Evolutionary conservation across 2,888 invertebrate species (phyloP), one percentile per base, ranked within the genome.

Genomic region (Leucoma salicis): DNA sequence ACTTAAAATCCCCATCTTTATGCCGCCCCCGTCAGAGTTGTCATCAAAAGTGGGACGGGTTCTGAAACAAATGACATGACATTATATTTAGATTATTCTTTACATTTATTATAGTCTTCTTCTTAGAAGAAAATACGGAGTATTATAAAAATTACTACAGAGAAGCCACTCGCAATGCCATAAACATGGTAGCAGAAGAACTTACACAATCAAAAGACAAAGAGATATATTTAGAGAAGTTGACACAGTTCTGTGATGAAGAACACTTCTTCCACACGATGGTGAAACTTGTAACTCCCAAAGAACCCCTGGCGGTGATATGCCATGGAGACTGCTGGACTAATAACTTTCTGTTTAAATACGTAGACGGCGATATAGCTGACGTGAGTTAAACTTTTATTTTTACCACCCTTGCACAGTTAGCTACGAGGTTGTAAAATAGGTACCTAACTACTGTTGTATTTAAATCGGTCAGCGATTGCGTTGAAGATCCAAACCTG

Each of bases 311-410:
- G 31, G 92, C 93, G 0, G 93, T 94, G 2, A 93, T 94, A 53
- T 92, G 93, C 39, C 94, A 94, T 58, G 94, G 94, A 0, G 94
- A 94, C 57, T 94, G 94, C 65, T 94, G 94, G 94, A 94, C 93
- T 0, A 94, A 94, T 62, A 94, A 94, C 70, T 91, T 94, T 60
- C 71, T 94, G 14, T 94, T 94, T 64, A 87, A 90, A 52, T 92
- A 93, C 52, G 79, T 86, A 3, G 78, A 82, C 40, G 90, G 87
- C 0, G 84, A 90, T 40, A 91, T 92, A 36, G 78, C 88, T 39
- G 92, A 92, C 75, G 92, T 91, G 53, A 58, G 57, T 66, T 13
- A 7, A 4, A 4, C 4, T n/a, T 35, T 7, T 5, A n/a, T 15
- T 4, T 35, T 14, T 2, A 5, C 7, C 14, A 25, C n/a, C 13